phyloP scores from a whole-genome alignment of 1,140 invertebrate genomes.

The Babylonia areolata region DNA sequence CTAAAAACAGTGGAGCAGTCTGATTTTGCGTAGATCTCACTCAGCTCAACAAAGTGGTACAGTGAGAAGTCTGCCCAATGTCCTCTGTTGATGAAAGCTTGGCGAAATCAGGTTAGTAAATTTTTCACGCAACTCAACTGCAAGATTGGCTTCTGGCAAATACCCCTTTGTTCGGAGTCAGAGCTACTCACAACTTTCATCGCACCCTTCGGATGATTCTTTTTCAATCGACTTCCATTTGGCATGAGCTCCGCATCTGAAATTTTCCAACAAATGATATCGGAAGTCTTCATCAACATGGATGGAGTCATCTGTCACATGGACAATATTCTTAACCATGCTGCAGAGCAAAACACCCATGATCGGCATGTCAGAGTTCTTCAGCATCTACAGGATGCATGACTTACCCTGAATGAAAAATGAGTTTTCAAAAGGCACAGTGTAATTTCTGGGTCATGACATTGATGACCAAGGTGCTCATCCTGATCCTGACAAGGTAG shows the following conservation, averaged over 20 bases:
- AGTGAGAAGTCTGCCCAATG: slow-evolving; percentile 7
- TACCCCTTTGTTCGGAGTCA: slow-evolving; percentile 33
- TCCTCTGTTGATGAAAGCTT: neutral
- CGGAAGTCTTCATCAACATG: slow-evolving; percentile 38
- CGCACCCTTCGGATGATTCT: slow-evolving; percentile 72
- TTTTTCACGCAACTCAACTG: slow-evolving; percentile 43
- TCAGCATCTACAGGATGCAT: slow-evolving; percentile 46
- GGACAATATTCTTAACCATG: slow-evolving; percentile 63
- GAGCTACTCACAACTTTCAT: slow-evolving; percentile 52
- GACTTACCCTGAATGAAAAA: slow-evolving; percentile 62
- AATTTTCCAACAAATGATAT: slow-evolving; percentile 49
- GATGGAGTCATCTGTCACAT: slow-evolving; percentile 42
- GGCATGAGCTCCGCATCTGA: slow-evolving; percentile 63
- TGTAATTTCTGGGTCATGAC: slow-evolving; percentile 45
- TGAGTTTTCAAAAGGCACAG: neutral
- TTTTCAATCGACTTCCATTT: slow-evolving; percentile 73
- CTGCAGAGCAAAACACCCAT: slow-evolving; percentile 49
- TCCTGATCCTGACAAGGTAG: slow-evolving; percentile 68
- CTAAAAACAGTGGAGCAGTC: slow-evolving; percentile 41
- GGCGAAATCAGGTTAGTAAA: slow-evolving; percentile 61
- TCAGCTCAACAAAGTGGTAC: slow-evolving; percentile 35
- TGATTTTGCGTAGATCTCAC: slow-evolving; percentile 52
- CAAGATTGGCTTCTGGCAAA: slow-evolving; percentile 43
- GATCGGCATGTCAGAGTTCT: slow-evolving; percentile 55
- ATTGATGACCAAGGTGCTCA: slow-evolving; percentile 41